These are phyloP conservation scores for Neoascia interrupta DNA, from an alignment of 2,888 invertebrate genomes.

Conservation along the genomic window DNA sequence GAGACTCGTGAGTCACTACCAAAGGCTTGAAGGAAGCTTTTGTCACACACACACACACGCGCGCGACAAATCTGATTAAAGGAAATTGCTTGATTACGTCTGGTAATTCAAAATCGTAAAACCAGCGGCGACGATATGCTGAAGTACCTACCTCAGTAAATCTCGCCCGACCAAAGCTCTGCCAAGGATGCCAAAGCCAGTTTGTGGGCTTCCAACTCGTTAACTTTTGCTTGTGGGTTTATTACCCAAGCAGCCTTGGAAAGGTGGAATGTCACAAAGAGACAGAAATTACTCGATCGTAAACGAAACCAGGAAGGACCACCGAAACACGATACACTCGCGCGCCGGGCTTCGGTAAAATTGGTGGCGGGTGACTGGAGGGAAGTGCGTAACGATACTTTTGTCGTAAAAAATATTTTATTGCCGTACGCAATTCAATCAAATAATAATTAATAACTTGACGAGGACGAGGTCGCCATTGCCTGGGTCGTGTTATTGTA, in stretches of 20 bases:
- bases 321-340: no score
- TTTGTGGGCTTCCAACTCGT: slow-evolving; percentile 39
- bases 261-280: neutral
- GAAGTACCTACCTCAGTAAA: neutral
- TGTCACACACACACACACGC: neutral
- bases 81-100: slow-evolving; percentile 1
- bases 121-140: neutral
- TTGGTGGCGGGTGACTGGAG: no score
- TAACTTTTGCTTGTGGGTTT: slow-evolving; percentile 30
- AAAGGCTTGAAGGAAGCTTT: neutral
- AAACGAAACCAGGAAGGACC: no score
- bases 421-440: slow-evolving; percentile 39
- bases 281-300: no score
- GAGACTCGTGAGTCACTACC: neutral
- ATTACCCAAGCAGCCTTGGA: neutral
- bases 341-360: no score
- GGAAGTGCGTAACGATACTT: no score
- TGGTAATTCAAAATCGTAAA: slow-evolving; percentile 11
- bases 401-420: slow-evolving; percentile 25
- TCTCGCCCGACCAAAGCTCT: no score
- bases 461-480: slow-evolving; percentile 6
- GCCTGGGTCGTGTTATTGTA: no score
- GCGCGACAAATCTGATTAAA: slow-evolving; percentile 16
- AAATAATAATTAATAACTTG: slow-evolving; percentile 49
- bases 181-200: neutral